phyloP scores from a whole-genome alignment of 1,140 invertebrate genomes.

The Habropoda laboriosa region DNA sequence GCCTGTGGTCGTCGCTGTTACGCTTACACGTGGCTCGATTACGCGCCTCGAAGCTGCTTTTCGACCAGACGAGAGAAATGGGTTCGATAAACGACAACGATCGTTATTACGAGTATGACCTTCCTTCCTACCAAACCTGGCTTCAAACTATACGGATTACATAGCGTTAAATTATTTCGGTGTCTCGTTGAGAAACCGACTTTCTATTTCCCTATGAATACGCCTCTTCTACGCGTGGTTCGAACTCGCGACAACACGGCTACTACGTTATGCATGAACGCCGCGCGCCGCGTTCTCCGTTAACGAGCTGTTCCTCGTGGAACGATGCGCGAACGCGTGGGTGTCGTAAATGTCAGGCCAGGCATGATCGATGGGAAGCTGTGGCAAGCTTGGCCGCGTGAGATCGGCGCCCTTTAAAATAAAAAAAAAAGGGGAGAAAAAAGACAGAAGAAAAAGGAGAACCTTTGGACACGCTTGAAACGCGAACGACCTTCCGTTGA shows the following conservation, averaged over 20 bases:
- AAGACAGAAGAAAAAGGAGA: too few relatives aligned
- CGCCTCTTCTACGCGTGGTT: background rate
- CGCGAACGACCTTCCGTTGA: constrained; percentile 20
- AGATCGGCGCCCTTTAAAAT: background rate
- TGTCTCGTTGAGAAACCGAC: constrained; percentile 70
- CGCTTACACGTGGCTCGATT: constrained; percentile 50
- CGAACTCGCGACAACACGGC: constrained; percentile 20
- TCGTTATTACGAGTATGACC: constrained; percentile 53
- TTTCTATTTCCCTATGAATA: constrained; percentile 67
- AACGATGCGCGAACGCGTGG: constrained; percentile 53
- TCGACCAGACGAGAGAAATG: constrained; percentile 44
- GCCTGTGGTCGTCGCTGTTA: background rate
- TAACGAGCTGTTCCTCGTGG: constrained; percentile 72
- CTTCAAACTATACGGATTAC: constrained; percentile 64
- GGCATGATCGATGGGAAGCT: constrained; percentile 47
- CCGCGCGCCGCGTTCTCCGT: constrained; percentile 55
- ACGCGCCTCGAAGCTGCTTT: constrained; percentile 46
- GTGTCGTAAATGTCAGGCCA: constrained; percentile 35
- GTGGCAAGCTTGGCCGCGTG: too few relatives aligned
- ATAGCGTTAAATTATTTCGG: constrained; percentile 71
- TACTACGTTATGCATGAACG: constrained; percentile 69
- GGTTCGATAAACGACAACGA: constrained; percentile 38
- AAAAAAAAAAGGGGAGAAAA: too few relatives aligned
- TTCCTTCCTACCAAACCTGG: background rate
- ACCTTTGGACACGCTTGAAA: constrained; percentile 11